A percentile compares a stretch with the other conserved stretches of the same genome.
phyloP scores from a whole-genome alignment of 1,140 invertebrate species.

The Euwallacea similis region DNA sequence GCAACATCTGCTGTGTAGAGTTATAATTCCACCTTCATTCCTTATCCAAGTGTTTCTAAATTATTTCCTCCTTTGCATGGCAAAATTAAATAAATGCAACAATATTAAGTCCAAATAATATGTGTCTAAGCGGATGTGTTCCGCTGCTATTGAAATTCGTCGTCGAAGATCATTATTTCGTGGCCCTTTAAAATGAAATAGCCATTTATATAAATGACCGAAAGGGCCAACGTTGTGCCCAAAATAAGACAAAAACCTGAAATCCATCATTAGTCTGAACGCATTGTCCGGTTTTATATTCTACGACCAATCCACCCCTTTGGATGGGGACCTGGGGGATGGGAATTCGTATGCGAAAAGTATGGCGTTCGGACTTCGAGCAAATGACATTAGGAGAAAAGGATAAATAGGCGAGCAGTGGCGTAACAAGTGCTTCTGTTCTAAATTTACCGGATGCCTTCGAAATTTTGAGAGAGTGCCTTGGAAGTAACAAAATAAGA shows the following conservation, averaged over 20 bases:
- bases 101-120: too few relatives aligned
- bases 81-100: too few relatives aligned
- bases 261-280: conserved; percentile 38
- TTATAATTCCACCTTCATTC: too few relatives aligned
- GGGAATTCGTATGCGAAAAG: conserved; percentile 29
- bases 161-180: conserved; percentile 5
- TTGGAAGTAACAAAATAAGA: too few relatives aligned
- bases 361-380: conserved; percentile 35
- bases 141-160: neutral
- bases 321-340: conserved; percentile 22
- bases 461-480: too few relatives aligned
- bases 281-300: conserved; percentile 37
- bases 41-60: too few relatives aligned
- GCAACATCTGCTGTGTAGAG: conserved; percentile 30
- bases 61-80: too few relatives aligned
- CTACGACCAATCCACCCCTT: conserved; percentile 23
- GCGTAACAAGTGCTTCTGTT: conserved; percentile 5
- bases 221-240: conserved; percentile 8
- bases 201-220: conserved; percentile 38
- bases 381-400: conserved; percentile 39
- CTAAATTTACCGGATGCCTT: too few relatives aligned
- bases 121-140: too few relatives aligned
- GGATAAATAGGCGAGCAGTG: conserved; percentile 36
- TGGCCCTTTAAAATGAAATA: conserved; percentile 23
- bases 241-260: conserved; percentile 38